A percentile compares a stretch with the other conserved stretches of the same genome.
Conservation (phyloP, 2,888 invertebrate genomes). For the Ischnus inquisitorius region DNA sequence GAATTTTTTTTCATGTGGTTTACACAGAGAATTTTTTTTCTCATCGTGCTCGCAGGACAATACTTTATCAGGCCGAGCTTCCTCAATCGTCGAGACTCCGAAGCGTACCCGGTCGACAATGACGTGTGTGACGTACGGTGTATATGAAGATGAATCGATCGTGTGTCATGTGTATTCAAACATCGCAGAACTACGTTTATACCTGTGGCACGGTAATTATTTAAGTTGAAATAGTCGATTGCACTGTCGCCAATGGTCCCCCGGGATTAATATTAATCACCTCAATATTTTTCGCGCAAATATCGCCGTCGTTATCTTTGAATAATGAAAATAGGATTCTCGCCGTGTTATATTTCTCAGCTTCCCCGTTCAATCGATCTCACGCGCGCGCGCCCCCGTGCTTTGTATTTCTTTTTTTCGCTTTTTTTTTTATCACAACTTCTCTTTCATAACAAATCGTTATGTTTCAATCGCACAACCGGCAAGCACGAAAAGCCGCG, state of each 20-base stretch:
- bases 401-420: too few species aligned
- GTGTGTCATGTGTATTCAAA: slow-evolving; percentile 35
- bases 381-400: neutral
- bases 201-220: slow-evolving; percentile 58
- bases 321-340: neutral
- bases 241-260: slow-evolving; percentile 63
- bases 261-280: slow-evolving; percentile 17
- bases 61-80: slow-evolving; percentile 2
- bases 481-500: slow-evolving; percentile 10
- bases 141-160: slow-evolving; percentile 44
- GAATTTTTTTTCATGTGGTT: neutral
- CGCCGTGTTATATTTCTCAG: neutral
- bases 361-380: slow-evolving; percentile 7
- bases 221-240: slow-evolving; percentile 38
- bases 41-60: neutral
- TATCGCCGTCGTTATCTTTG: neutral
- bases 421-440: slow-evolving; percentile 21
- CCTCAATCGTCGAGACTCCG: slow-evolving; percentile 32
- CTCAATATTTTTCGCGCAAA: slow-evolving; percentile 15
- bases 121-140: slow-evolving; percentile 25
- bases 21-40: neutral
- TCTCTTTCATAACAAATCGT: slow-evolving; percentile 25
- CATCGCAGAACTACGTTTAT: slow-evolving; percentile 12
- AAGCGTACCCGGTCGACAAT: slow-evolving; percentile 40
- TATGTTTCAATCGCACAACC: slow-evolving; percentile 39